Evolutionary conservation across 1,140 invertebrate species (phyloP).

Genomic region (Fopius arisanus): DNA sequence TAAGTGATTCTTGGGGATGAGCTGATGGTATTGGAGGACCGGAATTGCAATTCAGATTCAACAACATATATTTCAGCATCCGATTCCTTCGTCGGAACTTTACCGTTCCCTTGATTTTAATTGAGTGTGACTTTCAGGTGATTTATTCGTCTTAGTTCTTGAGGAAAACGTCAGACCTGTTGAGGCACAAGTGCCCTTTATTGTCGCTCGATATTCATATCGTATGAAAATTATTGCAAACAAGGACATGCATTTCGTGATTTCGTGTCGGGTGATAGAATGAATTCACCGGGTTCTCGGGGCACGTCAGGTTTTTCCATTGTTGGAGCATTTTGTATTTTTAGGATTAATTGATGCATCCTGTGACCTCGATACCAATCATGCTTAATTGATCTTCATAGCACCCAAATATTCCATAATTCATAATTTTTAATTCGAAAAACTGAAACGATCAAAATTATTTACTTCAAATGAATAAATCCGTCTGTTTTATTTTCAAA

Average conservation of each 20-base stretch:
- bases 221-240: neutral
- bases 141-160: neutral
- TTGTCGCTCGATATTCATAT: neutral
- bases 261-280: neutral
- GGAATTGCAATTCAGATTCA: too few species aligned
- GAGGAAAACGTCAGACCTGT: conserved; percentile 1
- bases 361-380: too few species aligned
- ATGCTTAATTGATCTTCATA: too few species aligned
- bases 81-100: too few species aligned
- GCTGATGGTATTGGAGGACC: neutral
- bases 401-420: too few species aligned
- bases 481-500: too few species aligned
- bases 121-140: neutral
- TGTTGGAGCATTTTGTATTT: neutral
- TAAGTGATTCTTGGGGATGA: neutral
- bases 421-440: too few species aligned
- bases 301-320: neutral
- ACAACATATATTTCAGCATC: too few species aligned
- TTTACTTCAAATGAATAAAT: too few species aligned
- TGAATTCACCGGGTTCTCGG: neutral
- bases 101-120: too few species aligned
- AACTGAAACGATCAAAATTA: too few species aligned
- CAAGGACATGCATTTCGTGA: conserved; percentile 11
- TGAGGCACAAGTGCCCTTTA: neutral
- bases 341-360: neutral